Percentiles rank a stretch among this genome's conserved stretches.
phyloP scores from a whole-genome alignment of 2,888 invertebrate species.

The Leptopilina drosophilae region DNA sequence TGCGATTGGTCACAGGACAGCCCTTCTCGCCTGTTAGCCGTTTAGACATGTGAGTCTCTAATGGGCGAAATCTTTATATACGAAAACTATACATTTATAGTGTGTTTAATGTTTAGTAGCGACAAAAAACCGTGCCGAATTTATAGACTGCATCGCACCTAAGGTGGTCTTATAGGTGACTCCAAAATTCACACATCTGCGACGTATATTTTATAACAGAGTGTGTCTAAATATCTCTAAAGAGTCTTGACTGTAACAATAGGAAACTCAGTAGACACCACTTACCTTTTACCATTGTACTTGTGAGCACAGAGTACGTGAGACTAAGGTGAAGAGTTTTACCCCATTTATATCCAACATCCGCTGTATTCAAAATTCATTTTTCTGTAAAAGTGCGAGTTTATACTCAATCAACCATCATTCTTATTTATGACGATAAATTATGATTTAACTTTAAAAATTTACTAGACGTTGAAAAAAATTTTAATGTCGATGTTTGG shows the following conservation, averaged over 20 bases:
- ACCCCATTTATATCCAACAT: slow-evolving; percentile 6
- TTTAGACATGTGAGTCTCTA: slow-evolving; percentile 21
- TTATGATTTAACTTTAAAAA: no score
- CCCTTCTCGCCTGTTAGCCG: slow-evolving; percentile 43
- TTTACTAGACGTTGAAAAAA: no score
- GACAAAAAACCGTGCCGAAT: slow-evolving; percentile 63
- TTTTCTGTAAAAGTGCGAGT: not conserved
- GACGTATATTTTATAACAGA: slow-evolving; percentile 53
- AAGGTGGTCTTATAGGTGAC: slow-evolving; percentile 60
- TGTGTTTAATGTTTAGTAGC: slow-evolving; percentile 54
- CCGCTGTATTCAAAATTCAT: slow-evolving; percentile 16
- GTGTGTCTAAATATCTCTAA: slow-evolving; percentile 61
- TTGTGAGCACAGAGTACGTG: not conserved
- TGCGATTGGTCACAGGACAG: slow-evolving; percentile 59
- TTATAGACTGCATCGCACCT: slow-evolving; percentile 62
- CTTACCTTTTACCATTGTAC: slow-evolving; percentile 31
- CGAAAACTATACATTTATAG: slow-evolving; percentile 43
- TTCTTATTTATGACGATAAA: not conserved
- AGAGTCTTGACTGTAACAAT: slow-evolving; percentile 21
- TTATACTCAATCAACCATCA: not conserved
- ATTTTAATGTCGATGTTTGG: no score
- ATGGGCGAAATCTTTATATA: slow-evolving; percentile 32
- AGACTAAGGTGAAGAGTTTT: slow-evolving; percentile 10
- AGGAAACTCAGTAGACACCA: slow-evolving; percentile 30
- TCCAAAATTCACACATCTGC: slow-evolving; percentile 58